Base-by-base conservation (phyloP, 1,140 invertebrate genomes). In the Adoxophyes honmai region DNA sequence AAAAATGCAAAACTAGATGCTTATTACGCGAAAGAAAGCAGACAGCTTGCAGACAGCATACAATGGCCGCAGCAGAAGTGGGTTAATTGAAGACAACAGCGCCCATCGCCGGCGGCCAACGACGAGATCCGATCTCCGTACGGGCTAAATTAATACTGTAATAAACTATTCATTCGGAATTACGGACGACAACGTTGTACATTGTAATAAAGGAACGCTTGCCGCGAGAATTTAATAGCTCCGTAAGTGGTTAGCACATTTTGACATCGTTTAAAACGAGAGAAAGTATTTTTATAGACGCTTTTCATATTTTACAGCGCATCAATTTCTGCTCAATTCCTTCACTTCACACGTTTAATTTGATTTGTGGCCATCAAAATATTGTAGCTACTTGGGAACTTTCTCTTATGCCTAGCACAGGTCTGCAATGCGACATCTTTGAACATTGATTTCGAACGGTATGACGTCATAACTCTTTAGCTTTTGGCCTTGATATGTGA, bases 41-140 rank as follows among this genome's bases (percentile, higher is more conserved):
- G 81, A 84, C 83, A 81, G 73, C 64, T 72, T 54, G 64, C 60
- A 86, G 83, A 86, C 83, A 64, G 59, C 55, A 70, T 65, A 84
- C 78, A 81, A 81, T 75, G 73, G 71, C 58, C 70, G 59, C 52
- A 70, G 70, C 66, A 68, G 65, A 84, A 75, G 64, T 86, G 76
- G 83, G 81, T 86, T 84, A 84, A 84, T 82, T 82, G 78, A 81
- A 81, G 78, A 78, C 75, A 80, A 80, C 70, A 74, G 65, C 74
- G 64, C 57, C 69, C 65, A 74, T 67, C 59, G 78, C 81, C 76
- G 72, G 59, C 64, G 75, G 75, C 73, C 54, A 66, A 61, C 68
- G 55, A 51, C 62, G 68, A 72, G 66, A 79, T 78, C 67, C 59
- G 66, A 81, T 79, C 77, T 73, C 64, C 55, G 59, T 67, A 63